Evolutionary conservation across 2,888 invertebrate species (phyloP), one percentile per base, ranked within the genome.

Genomic region (Pterostichus madidus): DNA sequence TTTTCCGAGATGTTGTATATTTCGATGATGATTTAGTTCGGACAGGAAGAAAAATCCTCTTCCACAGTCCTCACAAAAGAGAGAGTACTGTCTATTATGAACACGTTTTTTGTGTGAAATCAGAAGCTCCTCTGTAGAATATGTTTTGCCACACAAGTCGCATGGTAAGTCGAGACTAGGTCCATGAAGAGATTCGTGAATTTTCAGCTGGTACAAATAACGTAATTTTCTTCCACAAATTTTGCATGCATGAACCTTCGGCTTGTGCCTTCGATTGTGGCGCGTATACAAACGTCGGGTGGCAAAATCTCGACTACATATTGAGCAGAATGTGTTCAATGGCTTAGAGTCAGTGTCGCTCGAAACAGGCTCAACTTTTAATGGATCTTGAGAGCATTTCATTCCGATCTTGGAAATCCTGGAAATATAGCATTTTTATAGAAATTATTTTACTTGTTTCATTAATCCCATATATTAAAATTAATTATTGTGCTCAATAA

Each of bases 71-170:
- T 56, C 77, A n/a, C 77, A 77, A 17, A 10, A 31, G 1, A 53
- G 7, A n/a, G 24, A n/a, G 7, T 53, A 52, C n/a, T 76, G 53
- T 76, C 35, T 52, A n/a, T 13, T 59, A 17, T 77, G 77, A 24
- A 75, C 32, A 17, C 31, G n/a, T 32, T 35, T 49, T 8, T 75
- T 31, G 31, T 75, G 75, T 53, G 13, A 13, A 13, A 17, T 32
- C 7, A 53, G 13, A 10, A 32, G 52, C 2, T 7, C 31, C 8
- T 13, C 8, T 4, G 52, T 52, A 52, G 91, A 92, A 84, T 92
- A 93, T 7, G 91, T 89, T 81, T 92, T 91, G 2, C 92, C 91
- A 59, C 93, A 93, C 76, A 91, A 85, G 79, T 92, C 91, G 84
- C 93, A 93, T 76, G 91, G 90, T 68, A 90, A 92, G 2, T 93